Evolutionary conservation across 2,797 vertebrate species (phyloP), one percentile per base, ranked within the genome.

Genomic region (Tarsius wallacei): DNA sequence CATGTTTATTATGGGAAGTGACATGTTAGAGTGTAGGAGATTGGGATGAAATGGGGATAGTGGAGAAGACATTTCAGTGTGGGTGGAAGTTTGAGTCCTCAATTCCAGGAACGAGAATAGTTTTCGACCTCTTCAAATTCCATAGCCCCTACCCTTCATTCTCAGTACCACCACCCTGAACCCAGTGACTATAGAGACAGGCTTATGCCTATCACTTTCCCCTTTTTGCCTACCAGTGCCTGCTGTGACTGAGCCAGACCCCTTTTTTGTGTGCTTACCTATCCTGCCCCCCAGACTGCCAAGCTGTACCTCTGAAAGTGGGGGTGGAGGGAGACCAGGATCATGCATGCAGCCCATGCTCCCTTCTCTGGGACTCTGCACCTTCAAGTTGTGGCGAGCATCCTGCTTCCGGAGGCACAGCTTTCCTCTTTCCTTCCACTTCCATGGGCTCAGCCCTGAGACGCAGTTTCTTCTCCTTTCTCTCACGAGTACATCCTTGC

Each of bases 271-370:
- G 36, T 74, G 74, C 55, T 59, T 59, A 15, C n/a, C 68, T 6
- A 33, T 9, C 22, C 22, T 77, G 7, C 10, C 3, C 28, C 13
- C 2, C 9, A n/a, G 66, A 15, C 42, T 83, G 31, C 42, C 2
- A 24, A 42, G 13, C 33, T 81, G 28, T 28, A 21, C 84, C n/a
- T 93, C 91, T 82, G 82, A 91, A 93, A 74, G 36, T 55, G 13
- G 24, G 64, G 7, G 14, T 7, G 31, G 11, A 13, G 7, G 49
- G 22, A 63, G 9, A 14, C 42, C 53, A 24, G 66, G 21, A 10
- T 26, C 24, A 1, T 33, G 22, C 19, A 14, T 28, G 8, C 0
- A 49, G 14, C 28, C 22, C 8, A 0, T 12, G 7, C n/a, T 13
- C 42, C 80, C 61, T 91, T 14, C 73, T 90, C 26, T 1, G 36